Percentiles rank a stretch among this genome's conserved stretches.
These are phyloP conservation scores for Drosophila ezoana DNA, from an alignment of 2,888 invertebrate species.

Conservation along the genomic window DNA sequence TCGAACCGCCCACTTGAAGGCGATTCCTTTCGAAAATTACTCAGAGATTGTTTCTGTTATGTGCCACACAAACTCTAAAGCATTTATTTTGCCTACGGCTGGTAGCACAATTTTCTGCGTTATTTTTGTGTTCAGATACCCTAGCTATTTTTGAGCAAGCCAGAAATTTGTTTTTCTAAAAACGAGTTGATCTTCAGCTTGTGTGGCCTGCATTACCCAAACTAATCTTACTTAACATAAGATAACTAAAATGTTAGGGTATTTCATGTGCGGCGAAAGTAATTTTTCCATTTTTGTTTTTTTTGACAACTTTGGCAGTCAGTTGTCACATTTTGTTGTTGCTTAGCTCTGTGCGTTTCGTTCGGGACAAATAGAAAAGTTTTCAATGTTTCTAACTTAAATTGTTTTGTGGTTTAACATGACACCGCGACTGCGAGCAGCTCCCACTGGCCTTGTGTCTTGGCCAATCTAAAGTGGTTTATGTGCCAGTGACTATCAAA, in stretches of 20 bases:
- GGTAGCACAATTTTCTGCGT: slow-evolving; percentile 18
- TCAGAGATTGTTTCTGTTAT: slow-evolving; percentile 9
- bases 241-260: neutral
- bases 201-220: too few species aligned
- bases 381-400: slow-evolving; percentile 77
- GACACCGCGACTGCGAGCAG: slow-evolving; percentile 34
- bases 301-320: slow-evolving; percentile 45
- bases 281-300: slow-evolving; percentile 3
- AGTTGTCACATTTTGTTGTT: slow-evolving; percentile 46
- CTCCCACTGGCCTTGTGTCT: slow-evolving; percentile 24
- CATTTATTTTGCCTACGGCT: slow-evolving; percentile 40
- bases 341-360: slow-evolving; percentile 25
- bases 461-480: slow-evolving; percentile 66
- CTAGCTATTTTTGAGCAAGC: too few species aligned
- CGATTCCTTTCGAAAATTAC: slow-evolving; percentile 10
- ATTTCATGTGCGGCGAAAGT: slow-evolving; percentile 6
- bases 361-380: slow-evolving; percentile 73
- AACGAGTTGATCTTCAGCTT: too few species aligned
- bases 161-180: too few species aligned
- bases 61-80: slow-evolving; percentile 12
- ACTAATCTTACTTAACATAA: too few species aligned
- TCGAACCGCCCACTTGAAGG: slow-evolving; percentile 6
- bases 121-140: slow-evolving; percentile 10
- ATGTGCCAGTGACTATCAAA: slow-evolving; percentile 63
- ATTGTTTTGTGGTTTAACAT: slow-evolving; percentile 80